phyloP scores from a whole-genome alignment of 2,888 invertebrate species.

The Yponomeuta sedellus region DNA sequence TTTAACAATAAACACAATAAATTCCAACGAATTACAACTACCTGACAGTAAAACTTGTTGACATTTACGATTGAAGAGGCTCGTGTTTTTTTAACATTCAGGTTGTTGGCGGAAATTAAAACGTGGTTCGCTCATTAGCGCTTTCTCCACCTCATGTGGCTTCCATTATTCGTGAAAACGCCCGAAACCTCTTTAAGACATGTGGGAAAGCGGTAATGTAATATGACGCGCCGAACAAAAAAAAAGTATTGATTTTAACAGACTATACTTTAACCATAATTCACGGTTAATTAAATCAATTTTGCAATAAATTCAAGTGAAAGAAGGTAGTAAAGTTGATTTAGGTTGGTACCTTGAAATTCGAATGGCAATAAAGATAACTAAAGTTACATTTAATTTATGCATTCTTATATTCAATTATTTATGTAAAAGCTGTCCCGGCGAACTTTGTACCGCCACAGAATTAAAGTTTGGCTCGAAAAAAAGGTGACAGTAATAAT shows the following conservation, averaged over 20 bases:
- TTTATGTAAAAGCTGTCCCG: no score
- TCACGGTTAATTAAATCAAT: conserved; percentile 2
- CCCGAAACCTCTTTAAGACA: conserved; percentile 41
- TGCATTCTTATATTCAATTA: no score
- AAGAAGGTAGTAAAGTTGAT: background rate
- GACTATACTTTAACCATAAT: background rate
- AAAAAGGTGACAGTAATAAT: no score
- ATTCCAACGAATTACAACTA: no score
- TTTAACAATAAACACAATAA: no score
- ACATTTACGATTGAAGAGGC: background rate
- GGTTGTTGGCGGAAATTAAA: conserved; percentile 55
- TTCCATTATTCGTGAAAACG: conserved; percentile 57
- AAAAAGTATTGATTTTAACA: background rate
- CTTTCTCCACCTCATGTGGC: conserved; percentile 51
- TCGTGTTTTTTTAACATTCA: background rate
- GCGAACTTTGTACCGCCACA: no score
- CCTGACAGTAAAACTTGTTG: no score
- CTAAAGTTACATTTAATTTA: no score
- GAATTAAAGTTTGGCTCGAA: no score
- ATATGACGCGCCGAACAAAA: background rate
- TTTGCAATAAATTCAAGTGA: background rate
- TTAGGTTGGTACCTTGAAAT: background rate
- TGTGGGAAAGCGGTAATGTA: conserved; percentile 35
- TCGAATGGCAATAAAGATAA: background rate
- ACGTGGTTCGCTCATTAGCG: conserved; percentile 57